Evolutionary conservation across 2,113 vertebrate species (phyloP), one percentile per base, ranked within the genome.

Genomic region (Ophthalmolycus amberensis): DNA sequence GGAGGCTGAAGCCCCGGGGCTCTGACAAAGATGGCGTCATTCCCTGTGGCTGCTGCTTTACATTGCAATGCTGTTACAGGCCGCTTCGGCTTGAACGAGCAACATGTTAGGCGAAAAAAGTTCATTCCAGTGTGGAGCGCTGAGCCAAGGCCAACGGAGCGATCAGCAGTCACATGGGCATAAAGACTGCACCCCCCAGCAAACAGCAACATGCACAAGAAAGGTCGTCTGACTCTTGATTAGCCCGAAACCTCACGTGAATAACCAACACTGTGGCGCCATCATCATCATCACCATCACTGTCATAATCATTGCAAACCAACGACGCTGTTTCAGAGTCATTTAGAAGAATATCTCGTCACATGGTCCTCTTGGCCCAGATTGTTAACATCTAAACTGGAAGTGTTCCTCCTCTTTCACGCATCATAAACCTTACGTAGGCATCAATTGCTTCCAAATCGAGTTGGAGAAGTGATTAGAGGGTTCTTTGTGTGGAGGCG

Each of bases 401-500:
- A 27, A 22, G 56, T 34, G 68, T 78, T 84, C 70, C 62, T 64
- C 48, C 37, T 82, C 54, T 86, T 88, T 84, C 76, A 80, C n/a
- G 9, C 84, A 71, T 83, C 79, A 90, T 71, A 77, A 93, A 91
- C 63, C 64, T 32, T 77, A 84, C 76, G 44, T 77, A 27, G 78
- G 77, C 86, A 87, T 88, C 82, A 88, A 85, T 87, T 64, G 62
- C 69, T 68, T 88, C 79, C 75, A 85, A 92, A 90, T 90, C 77
- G 79, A 93, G 85, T 90, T 86, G 54, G 54, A 82, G 50, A 80
- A 59, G 85, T 83, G 87, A 92, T 90, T 83, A 89, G 80, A 82
- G 84, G 71, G 64, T 70, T 90, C 78, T 77, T 84, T 80, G 71
- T 87, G 50, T 12, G 15, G 46, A 63, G 56, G 79, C 40, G 16